A percentile compares a stretch with the other conserved stretches of the same genome.
These are phyloP conservation scores for Leucoraja ocellata DNA, from an alignment of 2,797 vertebrate species.

Conservation along the genomic window DNA sequence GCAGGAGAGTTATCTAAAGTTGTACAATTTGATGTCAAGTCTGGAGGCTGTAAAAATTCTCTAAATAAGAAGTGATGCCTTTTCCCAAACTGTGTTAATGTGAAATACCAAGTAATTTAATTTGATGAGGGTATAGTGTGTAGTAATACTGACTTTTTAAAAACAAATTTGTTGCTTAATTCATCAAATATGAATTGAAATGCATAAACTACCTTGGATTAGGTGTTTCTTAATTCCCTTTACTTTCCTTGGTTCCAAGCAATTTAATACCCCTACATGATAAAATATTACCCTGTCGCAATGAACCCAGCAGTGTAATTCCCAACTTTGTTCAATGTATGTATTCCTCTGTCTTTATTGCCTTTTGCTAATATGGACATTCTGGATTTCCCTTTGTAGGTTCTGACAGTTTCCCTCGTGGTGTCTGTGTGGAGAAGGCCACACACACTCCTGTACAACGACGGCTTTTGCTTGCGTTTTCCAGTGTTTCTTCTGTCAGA, in stretches of 20 bases:
- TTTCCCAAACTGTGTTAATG: neutral
- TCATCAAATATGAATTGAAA: neutral
- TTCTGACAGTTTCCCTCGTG: conserved; percentile 72
- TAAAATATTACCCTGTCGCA: neutral
- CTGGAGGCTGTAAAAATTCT: no score
- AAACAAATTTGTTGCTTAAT: neutral
- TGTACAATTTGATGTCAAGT: no score
- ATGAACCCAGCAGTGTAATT: neutral
- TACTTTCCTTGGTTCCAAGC: neutral
- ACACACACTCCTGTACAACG: conserved; percentile 84
- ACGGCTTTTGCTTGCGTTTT: conserved; percentile 93
- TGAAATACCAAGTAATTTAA: neutral
- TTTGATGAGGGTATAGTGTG: neutral
- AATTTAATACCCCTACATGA: neutral
- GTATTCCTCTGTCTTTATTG: neutral
- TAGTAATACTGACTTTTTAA: neutral
- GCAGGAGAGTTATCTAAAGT: no score
- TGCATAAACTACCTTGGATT: neutral
- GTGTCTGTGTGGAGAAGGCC: conserved; percentile 82
- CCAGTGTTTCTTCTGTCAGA: conserved; percentile 94
- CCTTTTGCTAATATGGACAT: neutral
- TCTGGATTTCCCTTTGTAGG: conserved; percentile 56
- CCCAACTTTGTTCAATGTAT: neutral
- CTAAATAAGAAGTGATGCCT: no score
- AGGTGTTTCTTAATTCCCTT: neutral